Evolutionary conservation across 2,113 vertebrate species (phyloP).

Genomic region (Platichthys flesus): DNA sequence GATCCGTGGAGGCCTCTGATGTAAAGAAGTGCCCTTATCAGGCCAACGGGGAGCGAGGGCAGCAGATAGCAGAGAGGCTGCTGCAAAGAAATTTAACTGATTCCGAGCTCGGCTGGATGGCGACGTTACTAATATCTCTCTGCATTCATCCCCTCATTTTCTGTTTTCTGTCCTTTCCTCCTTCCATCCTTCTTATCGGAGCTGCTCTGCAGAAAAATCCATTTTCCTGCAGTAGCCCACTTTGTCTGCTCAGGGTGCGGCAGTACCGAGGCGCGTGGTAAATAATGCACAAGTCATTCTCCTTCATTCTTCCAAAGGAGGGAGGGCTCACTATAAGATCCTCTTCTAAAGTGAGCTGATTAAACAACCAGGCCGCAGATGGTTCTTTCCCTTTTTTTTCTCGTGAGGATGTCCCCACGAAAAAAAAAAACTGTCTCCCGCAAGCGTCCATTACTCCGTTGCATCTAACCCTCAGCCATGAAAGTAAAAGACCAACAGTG

Average conservation of each 20-base stretch:
- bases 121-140: slow-evolving; percentile 32
- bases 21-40: slow-evolving; percentile 73
- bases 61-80: slow-evolving; percentile 29
- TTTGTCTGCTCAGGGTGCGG: slow-evolving; percentile 67
- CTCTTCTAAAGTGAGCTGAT: slow-evolving; percentile 70
- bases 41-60: slow-evolving; percentile 39
- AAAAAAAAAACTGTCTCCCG: not conserved
- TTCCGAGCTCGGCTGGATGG: slow-evolving; percentile 20
- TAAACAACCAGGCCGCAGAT: slow-evolving; percentile 57
- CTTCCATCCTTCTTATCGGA: slow-evolving; percentile 55
- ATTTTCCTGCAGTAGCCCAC: slow-evolving; percentile 69
- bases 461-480: slow-evolving; percentile 6
- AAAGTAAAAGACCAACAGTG: slow-evolving; percentile 25
- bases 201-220: slow-evolving; percentile 66
- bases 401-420: slow-evolving; percentile 24
- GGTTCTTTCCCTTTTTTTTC: slow-evolving; percentile 4
- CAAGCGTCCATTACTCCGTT: slow-evolving; percentile 10
- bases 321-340: slow-evolving; percentile 51
- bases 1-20: slow-evolving; percentile 60
- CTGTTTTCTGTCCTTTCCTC: slow-evolving; percentile 35
- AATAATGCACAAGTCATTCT: slow-evolving; percentile 82
- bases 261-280: slow-evolving; percentile 67
- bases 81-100: slow-evolving; percentile 34
- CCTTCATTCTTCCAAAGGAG: slow-evolving; percentile 65
- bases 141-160: slow-evolving; percentile 29